A percentile compares a stretch with the other conserved stretches of the same genome.
Conservation (phyloP, 1,140 invertebrate genomes). For the Conopomorpha cramerella region DNA sequence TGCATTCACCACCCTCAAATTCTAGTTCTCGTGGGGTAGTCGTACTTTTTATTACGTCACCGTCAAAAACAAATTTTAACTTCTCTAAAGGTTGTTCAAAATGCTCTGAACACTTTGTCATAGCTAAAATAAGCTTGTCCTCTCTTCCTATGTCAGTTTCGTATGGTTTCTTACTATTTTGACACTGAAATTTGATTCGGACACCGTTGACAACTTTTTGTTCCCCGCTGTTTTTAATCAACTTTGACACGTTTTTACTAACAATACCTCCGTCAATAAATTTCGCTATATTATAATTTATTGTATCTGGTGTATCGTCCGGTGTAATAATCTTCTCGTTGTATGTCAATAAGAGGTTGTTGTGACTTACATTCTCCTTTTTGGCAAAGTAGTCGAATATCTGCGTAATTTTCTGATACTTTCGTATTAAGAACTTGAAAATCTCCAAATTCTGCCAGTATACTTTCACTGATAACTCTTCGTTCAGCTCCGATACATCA, state of each 20-base stretch:
- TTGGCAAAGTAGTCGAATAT: conserved; percentile 31
- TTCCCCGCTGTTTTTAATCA: conserved; percentile 2
- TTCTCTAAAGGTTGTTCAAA: conserved; percentile 21
- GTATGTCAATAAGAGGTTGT: conserved; percentile 29
- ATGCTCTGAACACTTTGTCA: conserved; percentile 35
- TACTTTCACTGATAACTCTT: conserved; percentile 38
- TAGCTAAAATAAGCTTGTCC: conserved; percentile 18
- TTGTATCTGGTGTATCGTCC: conserved; percentile 30
- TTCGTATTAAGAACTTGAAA: conserved; percentile 26
- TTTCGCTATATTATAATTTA: conserved; percentile 32
- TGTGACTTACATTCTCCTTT: conserved; percentile 18
- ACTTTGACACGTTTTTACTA: conserved; percentile 11
- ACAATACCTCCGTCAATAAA: conserved; percentile 42
- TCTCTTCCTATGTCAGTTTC: conserved; percentile 11
- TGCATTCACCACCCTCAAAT: conserved; percentile 33
- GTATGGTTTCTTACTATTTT: conserved; percentile 27
- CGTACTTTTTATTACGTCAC: conserved; percentile 30
- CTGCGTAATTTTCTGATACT: conserved; percentile 27
- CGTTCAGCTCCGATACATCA: conserved; percentile 22
- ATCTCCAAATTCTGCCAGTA: conserved; percentile 30
- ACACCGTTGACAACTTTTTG: conserved; percentile 11
- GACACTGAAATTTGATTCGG: conserved; percentile 33
- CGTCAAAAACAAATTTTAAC: conserved; percentile 40
- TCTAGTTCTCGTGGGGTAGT: conserved; percentile 22
- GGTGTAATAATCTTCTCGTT: conserved; percentile 26